Conservation (phyloP, 1,140 invertebrate species). For the Drosophila ananassae region DNA sequence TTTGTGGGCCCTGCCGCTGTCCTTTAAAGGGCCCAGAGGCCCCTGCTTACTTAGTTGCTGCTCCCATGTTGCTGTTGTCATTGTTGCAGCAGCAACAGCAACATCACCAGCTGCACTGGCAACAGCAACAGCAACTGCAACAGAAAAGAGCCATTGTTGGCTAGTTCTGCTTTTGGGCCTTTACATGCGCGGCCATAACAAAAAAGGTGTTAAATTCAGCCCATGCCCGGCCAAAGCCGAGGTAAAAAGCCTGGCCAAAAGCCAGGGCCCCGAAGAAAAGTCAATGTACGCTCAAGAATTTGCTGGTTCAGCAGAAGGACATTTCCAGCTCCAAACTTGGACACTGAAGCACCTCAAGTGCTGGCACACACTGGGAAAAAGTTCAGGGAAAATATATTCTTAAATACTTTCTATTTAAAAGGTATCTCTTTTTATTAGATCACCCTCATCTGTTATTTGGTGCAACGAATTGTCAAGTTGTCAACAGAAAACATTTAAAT, state of each 20-base stretch:
- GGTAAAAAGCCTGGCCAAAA: slow-evolving; percentile 45
- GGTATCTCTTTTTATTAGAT: background rate
- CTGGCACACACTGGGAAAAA: slow-evolving; percentile 28
- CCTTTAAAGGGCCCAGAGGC: slow-evolving; percentile 63
- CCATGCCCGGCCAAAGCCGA: slow-evolving; percentile 47
- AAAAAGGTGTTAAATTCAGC: slow-evolving; percentile 82
- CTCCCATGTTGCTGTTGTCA: slow-evolving; percentile 40
- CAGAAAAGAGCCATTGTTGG: slow-evolving; percentile 53
- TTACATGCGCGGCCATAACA: slow-evolving; percentile 76
- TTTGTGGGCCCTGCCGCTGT: slow-evolving; percentile 68
- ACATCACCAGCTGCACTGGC: background rate
- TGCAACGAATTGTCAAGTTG: slow-evolving; percentile 1
- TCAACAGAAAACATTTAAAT: slow-evolving; percentile 50
- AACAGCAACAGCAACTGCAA: slow-evolving; percentile 15
- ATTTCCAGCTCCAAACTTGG: slow-evolving; percentile 55
- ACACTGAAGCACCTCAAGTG: slow-evolving; percentile 68
- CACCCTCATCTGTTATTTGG: background rate
- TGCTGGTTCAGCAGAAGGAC: slow-evolving; percentile 71
- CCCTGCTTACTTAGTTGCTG: slow-evolving; percentile 11
- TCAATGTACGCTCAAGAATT: slow-evolving; percentile 78
- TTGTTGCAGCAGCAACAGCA: slow-evolving; percentile 29
- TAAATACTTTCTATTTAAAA: background rate
- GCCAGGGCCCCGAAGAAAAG: slow-evolving; percentile 27
- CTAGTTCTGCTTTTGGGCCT: slow-evolving; percentile 74
- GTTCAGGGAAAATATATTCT: background rate